phyloP scores from a whole-genome alignment of 2,888 invertebrate genomes.

The Aporophyla nigra region DNA sequence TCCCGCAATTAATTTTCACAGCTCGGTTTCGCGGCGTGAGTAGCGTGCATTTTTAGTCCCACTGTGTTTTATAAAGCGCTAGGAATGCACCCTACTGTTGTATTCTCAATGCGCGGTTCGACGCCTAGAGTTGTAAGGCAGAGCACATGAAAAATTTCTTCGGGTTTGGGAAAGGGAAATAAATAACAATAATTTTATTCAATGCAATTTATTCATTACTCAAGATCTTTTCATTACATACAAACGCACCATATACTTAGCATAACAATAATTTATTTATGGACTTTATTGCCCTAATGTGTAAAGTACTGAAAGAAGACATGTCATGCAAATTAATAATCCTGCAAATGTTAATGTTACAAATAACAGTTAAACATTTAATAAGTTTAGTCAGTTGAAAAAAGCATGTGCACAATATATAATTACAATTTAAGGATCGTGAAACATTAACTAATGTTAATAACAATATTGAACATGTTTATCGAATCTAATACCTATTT shows the following conservation, averaged over 20 bases:
- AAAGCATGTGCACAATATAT: conserved; percentile 64
- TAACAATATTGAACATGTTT: conserved; percentile 59
- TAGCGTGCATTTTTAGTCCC: too few species aligned
- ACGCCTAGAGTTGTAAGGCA: neutral
- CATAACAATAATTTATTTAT: conserved; percentile 83
- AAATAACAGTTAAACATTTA: conserved; percentile 55
- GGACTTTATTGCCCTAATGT: conserved; percentile 70
- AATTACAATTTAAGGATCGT: conserved; percentile 59
- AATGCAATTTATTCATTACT: conserved; percentile 88
- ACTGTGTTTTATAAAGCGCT: too few species aligned
- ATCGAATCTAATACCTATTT: conserved; percentile 52
- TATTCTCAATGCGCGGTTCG: too few species aligned
- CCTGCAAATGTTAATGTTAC: conserved; percentile 55
- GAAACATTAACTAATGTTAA: conserved; percentile 52
- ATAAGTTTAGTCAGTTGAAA: conserved; percentile 52
- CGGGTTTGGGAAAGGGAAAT: conserved; percentile 2
- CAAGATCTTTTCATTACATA: conserved; percentile 86
- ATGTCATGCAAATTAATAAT: conserved; percentile 64
- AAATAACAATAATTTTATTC: conserved; percentile 70
- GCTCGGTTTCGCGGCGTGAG: neutral
- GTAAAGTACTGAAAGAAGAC: conserved; percentile 69
- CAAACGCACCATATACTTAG: conserved; percentile 90
- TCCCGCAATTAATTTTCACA: neutral
- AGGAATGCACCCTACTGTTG: too few species aligned
- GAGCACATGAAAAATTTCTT: neutral